Conservation (phyloP, 2,888 invertebrate genomes). For the Brachypterus glaber region DNA sequence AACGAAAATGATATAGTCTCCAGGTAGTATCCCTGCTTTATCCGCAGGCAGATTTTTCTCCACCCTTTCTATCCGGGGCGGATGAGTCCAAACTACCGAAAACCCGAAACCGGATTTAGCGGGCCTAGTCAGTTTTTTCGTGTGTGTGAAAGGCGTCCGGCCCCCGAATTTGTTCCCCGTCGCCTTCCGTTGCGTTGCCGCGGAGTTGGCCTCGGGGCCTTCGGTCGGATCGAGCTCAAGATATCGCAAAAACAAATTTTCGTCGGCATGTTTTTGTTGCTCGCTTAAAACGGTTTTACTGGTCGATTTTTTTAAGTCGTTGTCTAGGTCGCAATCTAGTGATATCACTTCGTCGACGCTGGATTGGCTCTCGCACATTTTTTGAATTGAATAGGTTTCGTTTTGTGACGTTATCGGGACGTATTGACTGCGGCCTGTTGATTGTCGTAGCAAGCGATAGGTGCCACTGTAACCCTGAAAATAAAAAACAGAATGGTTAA, state of each 20-base stretch:
- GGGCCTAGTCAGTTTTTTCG: constrained; percentile 48
- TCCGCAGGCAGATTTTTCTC: constrained; percentile 76
- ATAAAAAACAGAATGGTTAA: constrained; percentile 11
- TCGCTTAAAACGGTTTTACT: constrained; percentile 33
- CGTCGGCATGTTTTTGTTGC: constrained; percentile 59
- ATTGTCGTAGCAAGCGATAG: constrained; percentile 64
- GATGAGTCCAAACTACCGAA: constrained; percentile 82
- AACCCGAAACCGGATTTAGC: constrained; percentile 63
- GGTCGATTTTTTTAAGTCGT: constrained; percentile 29
- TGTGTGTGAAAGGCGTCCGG: constrained; percentile 77
- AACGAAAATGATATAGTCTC: constrained; percentile 82
- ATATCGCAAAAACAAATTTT: constrained; percentile 60
- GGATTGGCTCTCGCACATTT: constrained; percentile 43
- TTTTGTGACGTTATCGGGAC: constrained; percentile 26
- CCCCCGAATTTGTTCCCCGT: constrained; percentile 49
- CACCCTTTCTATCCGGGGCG: constrained; percentile 75
- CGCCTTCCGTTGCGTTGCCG: constrained; percentile 44
- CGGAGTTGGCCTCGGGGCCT: constrained; percentile 51
- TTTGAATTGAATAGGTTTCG: constrained; percentile 18
- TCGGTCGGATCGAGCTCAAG: constrained; percentile 72
- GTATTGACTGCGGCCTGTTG: constrained; percentile 47
- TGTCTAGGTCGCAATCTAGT: constrained; percentile 33
- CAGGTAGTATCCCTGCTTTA: constrained; percentile 70
- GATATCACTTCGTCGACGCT: constrained; percentile 40
- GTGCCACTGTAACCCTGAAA: constrained; percentile 53